Evolutionary conservation across 2,113 vertebrate species (phyloP).

Genomic region (Oryzias celebensis): DNA sequence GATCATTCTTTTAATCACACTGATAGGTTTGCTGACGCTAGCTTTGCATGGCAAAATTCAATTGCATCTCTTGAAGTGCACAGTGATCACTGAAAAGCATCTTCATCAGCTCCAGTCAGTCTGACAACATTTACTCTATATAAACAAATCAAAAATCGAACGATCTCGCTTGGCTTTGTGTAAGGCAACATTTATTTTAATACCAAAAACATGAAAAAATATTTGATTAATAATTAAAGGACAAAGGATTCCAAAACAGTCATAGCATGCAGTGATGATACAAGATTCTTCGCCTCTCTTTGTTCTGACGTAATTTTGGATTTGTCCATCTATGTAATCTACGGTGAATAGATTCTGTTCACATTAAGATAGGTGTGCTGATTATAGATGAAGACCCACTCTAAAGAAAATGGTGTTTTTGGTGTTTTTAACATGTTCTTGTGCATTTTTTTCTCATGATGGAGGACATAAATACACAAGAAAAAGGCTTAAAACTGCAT

Average conservation of each 20-base stretch:
- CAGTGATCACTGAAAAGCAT: constrained; percentile 26
- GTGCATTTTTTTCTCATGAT: too few species aligned
- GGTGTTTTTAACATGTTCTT: too few species aligned
- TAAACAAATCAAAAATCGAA: neutral
- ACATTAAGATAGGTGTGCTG: constrained; percentile 13
- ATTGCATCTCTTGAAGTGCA: constrained; percentile 39
- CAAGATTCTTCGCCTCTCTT: constrained; percentile 17
- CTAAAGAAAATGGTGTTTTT: too few species aligned
- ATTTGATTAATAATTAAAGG: constrained; percentile 42
- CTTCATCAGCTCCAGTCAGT: constrained; percentile 35
- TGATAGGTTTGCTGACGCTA: constrained; percentile 62
- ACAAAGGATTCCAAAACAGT: constrained; percentile 39
- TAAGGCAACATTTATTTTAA: constrained; percentile 1
- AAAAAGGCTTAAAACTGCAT: too few species aligned
- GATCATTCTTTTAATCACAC: constrained; percentile 69
- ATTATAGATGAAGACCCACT: neutral
- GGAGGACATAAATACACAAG: too few species aligned
- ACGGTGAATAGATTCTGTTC: constrained; percentile 29
- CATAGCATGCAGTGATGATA: constrained; percentile 33
- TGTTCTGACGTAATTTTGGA: constrained; percentile 8
- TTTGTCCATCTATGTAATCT: constrained; percentile 40
- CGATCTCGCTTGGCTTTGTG: too few species aligned
- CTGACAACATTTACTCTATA: constrained; percentile 19
- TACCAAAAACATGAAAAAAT: constrained; percentile 27
- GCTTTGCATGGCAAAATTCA: constrained; percentile 50